Conservation (phyloP, 2,797 vertebrate species). For the Anguilla megastoma region DNA sequence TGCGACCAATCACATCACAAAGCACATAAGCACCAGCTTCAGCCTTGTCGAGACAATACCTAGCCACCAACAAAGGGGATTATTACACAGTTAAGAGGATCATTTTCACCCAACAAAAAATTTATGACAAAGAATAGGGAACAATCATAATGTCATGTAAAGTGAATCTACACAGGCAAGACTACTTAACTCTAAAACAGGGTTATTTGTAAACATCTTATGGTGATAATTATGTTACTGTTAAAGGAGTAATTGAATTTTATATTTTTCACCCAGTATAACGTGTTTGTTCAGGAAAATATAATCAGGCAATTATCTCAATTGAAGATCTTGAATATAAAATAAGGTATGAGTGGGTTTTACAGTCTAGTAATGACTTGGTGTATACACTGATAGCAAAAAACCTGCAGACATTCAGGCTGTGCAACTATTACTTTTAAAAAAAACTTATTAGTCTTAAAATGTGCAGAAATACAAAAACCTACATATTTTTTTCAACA, state of each 20-base stretch:
- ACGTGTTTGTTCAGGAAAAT: not conserved
- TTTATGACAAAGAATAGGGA: not conserved
- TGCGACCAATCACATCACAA: constrained; percentile 77
- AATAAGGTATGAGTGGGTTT: not conserved
- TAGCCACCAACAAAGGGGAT: constrained; percentile 36
- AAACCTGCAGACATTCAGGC: not conserved
- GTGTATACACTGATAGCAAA: not conserved
- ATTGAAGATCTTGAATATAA: not conserved
- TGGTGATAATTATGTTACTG: not conserved
- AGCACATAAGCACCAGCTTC: constrained; percentile 71
- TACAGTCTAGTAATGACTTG: not conserved
- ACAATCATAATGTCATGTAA: constrained; percentile 7
- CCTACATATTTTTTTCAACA: not conserved
- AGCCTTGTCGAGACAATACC: constrained; percentile 74
- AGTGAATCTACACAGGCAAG: not conserved
- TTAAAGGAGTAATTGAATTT: constrained; percentile 27
- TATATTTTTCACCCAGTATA: not conserved
- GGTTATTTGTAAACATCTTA: not conserved
- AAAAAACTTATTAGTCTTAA: not conserved
- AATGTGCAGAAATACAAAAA: not conserved
- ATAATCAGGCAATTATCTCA: not conserved
- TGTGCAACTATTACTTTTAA: not conserved
- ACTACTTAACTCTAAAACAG: not conserved
- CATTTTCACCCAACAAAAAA: constrained; percentile 32
- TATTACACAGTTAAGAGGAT: not conserved